These are phyloP conservation scores for Macrosteles quadrilineatus DNA, from an alignment of 1,140 invertebrate species.

Conservation along the genomic window DNA sequence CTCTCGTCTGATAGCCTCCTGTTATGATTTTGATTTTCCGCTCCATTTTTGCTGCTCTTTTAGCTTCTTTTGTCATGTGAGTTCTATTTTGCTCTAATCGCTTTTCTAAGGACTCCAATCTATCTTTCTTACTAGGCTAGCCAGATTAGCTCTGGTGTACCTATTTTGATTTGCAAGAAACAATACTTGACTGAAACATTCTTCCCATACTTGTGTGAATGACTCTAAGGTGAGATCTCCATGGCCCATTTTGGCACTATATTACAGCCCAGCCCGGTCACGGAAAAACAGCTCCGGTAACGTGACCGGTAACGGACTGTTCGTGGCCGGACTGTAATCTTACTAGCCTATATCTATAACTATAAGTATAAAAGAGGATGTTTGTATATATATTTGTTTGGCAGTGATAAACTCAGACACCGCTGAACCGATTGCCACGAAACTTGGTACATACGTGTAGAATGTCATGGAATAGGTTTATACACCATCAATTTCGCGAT, in stretches of 20 bases:
- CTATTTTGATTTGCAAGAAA: constrained; percentile 86
- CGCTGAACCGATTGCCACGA: too few relatives aligned
- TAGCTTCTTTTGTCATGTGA: constrained; percentile 95
- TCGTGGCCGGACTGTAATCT: too few relatives aligned
- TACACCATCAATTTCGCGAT: too few relatives aligned
- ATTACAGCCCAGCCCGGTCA: too few relatives aligned
- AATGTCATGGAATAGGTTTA: too few relatives aligned
- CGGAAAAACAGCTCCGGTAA: too few relatives aligned
- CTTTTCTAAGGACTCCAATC: constrained; percentile 91
- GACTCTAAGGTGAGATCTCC: constrained; percentile 89
- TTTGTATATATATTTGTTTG: too few relatives aligned
- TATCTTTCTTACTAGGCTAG: constrained; percentile 94
- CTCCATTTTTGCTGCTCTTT: constrained; percentile 95
- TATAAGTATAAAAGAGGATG: too few relatives aligned
- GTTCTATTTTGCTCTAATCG: constrained; percentile 88
- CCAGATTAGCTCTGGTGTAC: constrained; percentile 91
- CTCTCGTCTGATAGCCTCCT: constrained; percentile 83
- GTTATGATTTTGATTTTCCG: constrained; percentile 95
- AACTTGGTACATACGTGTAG: too few relatives aligned
- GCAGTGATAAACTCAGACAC: too few relatives aligned
- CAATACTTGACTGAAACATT: constrained; percentile 83
- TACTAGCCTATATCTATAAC: too few relatives aligned
- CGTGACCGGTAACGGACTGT: too few relatives aligned
- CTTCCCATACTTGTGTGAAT: constrained; percentile 95
- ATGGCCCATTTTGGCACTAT: constrained; percentile 95